These are phyloP conservation scores for Seira ritae DNA, from an alignment of 2,888 invertebrate species.

Conservation along the genomic window DNA sequence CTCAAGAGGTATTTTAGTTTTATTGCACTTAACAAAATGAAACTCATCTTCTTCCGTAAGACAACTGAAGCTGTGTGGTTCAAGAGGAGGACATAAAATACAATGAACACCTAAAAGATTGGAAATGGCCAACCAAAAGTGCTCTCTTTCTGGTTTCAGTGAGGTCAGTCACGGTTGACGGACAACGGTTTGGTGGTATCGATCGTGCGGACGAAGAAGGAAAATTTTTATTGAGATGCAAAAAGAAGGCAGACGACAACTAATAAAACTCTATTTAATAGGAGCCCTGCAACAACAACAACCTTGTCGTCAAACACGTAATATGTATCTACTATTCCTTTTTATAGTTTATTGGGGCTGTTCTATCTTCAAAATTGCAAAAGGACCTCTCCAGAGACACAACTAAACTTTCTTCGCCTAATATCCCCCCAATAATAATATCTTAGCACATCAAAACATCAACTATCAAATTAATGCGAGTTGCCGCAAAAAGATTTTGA, in stretches of 20 bases:
- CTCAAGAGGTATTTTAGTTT: background rate
- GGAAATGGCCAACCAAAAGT: conserved; percentile 45
- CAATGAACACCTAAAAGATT: background rate
- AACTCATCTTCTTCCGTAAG: background rate
- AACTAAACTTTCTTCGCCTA: background rate
- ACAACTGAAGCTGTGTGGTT: background rate
- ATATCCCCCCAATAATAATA: background rate
- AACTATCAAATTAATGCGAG: background rate
- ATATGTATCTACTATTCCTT: background rate
- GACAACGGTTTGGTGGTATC: conserved; percentile 59
- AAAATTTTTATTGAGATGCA: conserved; percentile 22
- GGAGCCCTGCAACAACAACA: background rate
- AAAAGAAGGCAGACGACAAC: background rate
- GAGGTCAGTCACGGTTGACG: conserved; percentile 65
- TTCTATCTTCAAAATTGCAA: background rate
- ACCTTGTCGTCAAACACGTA: conserved; percentile 24
- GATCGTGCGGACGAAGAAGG: background rate
- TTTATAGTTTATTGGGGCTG: background rate
- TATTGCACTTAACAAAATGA: background rate
- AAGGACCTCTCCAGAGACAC: background rate
- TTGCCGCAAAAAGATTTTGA: background rate
- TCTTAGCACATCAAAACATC: no score
- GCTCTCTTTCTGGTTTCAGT: conserved; percentile 49
- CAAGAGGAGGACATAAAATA: background rate
- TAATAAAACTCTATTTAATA: background rate